Conservation (phyloP, 1,140 invertebrate genomes). For the Drosophila ohnishii region DNA sequence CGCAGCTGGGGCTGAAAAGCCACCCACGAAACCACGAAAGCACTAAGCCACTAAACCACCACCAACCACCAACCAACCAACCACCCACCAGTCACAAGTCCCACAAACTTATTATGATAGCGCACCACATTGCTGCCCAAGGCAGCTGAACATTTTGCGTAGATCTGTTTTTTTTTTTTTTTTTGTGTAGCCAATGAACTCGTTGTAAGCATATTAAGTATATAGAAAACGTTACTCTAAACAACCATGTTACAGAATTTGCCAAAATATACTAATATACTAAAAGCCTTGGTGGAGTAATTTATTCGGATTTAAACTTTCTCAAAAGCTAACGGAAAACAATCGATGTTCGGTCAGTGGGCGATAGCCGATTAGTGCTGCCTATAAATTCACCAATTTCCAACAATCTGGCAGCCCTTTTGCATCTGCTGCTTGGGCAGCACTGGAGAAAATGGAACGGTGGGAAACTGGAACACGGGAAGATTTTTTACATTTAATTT, state of each 20-base stretch:
- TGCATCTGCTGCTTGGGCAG: neutral
- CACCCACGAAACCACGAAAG: slow-evolving; percentile 6
- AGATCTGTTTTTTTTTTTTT: slow-evolving; percentile 31
- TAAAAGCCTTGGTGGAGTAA: neutral
- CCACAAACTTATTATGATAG: slow-evolving; percentile 19
- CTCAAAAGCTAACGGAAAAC: neutral
- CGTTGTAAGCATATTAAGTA: slow-evolving; percentile 46
- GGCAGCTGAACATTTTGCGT: slow-evolving; percentile 36
- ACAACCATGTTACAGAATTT: slow-evolving; percentile 59
- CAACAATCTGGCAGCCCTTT: neutral
- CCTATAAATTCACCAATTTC: neutral
- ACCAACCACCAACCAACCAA: slow-evolving; percentile 21
- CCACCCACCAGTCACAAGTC: slow-evolving; percentile 24
- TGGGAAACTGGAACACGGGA: too few relatives aligned
- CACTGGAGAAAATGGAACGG: neutral
- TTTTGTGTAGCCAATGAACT: slow-evolving; percentile 35
- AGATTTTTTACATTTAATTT: too few relatives aligned
- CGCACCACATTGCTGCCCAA: slow-evolving; percentile 39
- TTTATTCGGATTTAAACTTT: neutral
- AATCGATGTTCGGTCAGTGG: neutral
- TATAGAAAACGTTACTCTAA: slow-evolving; percentile 48
- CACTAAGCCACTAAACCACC: slow-evolving; percentile 46
- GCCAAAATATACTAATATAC: slow-evolving; percentile 48
- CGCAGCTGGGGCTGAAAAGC: slow-evolving; percentile 66
- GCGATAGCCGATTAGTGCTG: neutral